A percentile compares a stretch with the other conserved stretches of the same genome.
These are phyloP conservation scores for Muscicapa comitata DNA, from an alignment of 2,797 vertebrate species.

Conservation along the genomic window DNA sequence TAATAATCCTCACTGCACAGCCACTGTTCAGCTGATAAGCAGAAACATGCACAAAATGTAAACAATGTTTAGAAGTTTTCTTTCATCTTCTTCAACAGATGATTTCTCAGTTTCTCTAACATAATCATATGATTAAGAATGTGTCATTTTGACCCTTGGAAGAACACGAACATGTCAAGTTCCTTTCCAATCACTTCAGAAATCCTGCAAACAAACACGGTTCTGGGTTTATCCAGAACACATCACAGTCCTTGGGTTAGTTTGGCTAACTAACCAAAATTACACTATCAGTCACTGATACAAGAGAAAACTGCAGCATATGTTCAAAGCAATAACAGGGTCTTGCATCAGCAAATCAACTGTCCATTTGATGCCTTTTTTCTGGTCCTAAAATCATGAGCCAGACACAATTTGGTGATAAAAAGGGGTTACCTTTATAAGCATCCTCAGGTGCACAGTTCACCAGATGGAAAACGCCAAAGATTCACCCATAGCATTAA, in stretches of 20 bases:
- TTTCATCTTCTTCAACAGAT: constrained; percentile 2
- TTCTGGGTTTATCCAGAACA: neutral
- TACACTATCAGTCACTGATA: neutral
- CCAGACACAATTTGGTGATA: neutral
- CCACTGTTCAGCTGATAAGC: neutral
- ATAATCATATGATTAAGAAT: neutral
- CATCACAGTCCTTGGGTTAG: neutral
- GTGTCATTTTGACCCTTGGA: constrained; percentile 22
- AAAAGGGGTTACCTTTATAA: neutral
- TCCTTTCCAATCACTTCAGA: constrained; percentile 4
- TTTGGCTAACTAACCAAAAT: neutral
- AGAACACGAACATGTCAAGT: neutral
- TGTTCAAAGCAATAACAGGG: neutral
- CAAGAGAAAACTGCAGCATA: neutral
- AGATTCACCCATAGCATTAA: too few relatives aligned
- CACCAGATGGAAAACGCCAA: accelerated
- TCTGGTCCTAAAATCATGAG: neutral
- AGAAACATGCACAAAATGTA: neutral
- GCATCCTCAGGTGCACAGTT: neutral
- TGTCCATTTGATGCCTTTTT: neutral
- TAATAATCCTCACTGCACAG: neutral
- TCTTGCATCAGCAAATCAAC: neutral
- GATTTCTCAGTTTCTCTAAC: neutral
- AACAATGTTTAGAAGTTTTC: neutral
- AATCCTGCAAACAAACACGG: neutral